A percentile compares a stretch with the other conserved stretches of the same genome.
Evolutionary conservation across 2,113 vertebrate species (phyloP).

Genomic region (Vidua chalybeata): DNA sequence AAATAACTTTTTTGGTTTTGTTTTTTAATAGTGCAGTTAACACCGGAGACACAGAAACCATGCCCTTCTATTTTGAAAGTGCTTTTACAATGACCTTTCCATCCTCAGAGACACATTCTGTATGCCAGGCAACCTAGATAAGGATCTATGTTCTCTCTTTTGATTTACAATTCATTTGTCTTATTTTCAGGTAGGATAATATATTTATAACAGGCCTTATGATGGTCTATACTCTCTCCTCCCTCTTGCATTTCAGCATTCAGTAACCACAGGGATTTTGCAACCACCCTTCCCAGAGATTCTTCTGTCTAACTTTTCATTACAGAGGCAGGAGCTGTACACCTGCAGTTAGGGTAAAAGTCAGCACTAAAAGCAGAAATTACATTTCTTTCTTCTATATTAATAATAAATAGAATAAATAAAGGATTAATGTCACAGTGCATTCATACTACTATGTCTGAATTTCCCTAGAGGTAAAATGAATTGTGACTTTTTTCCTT

Average conservation of each 20-base stretch:
- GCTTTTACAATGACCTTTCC: neutral
- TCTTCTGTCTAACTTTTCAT: neutral
- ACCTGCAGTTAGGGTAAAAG: neutral
- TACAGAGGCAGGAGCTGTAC: neutral
- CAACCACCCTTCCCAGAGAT: neutral
- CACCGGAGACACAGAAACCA: neutral
- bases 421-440: neutral
- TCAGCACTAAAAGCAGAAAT: neutral
- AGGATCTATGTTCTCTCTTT: neutral
- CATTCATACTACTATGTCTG: neutral
- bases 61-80: neutral
- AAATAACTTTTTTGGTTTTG: neutral
- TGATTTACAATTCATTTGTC: neutral
- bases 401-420: neutral
- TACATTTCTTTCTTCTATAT: neutral
- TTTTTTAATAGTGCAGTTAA: slow-evolving; percentile 1
- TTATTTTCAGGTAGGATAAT: neutral
- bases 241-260: neutral
- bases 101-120: neutral
- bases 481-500: neutral
- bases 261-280: neutral
- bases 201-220: neutral
- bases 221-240: neutral
- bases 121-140: neutral
- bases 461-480: neutral